These are phyloP conservation scores for Eulemur rubriventer DNA, from an alignment of 2,797 vertebrate species.

Conservation along the genomic window DNA sequence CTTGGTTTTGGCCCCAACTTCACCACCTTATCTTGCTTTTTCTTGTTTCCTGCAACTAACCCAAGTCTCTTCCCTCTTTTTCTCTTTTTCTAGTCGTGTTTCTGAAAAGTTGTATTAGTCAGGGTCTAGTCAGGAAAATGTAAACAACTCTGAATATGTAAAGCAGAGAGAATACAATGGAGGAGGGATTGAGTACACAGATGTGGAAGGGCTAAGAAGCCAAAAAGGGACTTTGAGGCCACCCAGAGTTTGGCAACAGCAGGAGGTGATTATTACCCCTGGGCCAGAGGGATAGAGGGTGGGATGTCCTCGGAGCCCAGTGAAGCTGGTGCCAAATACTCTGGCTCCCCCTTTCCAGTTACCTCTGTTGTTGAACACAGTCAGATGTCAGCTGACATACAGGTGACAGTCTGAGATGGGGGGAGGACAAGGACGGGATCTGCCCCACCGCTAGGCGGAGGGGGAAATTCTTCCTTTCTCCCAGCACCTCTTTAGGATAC, in stretches of 20 bases:
- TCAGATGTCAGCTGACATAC: not conserved
- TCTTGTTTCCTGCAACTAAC: not conserved
- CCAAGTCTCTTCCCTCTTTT: not conserved
- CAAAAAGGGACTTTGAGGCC: not conserved
- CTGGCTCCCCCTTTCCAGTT: not conserved
- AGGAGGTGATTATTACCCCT: not conserved
- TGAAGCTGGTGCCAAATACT: not conserved
- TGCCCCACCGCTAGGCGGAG: too few species aligned
- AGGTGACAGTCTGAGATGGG: not conserved
- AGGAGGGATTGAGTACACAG: not conserved
- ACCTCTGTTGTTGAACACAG: not conserved
- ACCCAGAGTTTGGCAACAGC: not conserved
- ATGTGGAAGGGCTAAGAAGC: not conserved
- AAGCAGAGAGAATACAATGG: not conserved
- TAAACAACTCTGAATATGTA: not conserved
- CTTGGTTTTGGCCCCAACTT: not conserved
- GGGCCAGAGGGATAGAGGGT: not conserved
- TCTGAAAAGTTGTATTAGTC: not conserved
- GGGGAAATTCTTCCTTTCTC: not conserved
- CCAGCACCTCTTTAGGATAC: not conserved
- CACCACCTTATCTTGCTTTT: not conserved
- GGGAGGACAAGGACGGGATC: not conserved
- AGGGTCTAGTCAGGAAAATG: not conserved
- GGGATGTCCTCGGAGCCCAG: too few species aligned
- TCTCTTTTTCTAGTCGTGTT: not conserved